Conservation (phyloP, 2,797 vertebrate genomes). For the Loris lydekkerianus region DNA sequence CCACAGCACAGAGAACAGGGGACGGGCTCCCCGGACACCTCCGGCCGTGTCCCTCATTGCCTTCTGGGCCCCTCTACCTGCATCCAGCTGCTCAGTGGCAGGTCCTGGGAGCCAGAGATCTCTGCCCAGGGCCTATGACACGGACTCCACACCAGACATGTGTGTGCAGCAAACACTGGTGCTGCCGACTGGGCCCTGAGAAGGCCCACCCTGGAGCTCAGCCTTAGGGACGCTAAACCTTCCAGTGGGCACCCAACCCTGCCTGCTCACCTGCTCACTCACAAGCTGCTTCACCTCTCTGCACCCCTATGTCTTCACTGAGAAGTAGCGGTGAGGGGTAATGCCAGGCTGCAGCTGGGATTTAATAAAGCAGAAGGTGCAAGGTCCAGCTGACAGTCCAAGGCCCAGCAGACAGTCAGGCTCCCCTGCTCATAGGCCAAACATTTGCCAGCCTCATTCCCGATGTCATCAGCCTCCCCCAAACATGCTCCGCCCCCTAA, state of each 20-base stretch:
- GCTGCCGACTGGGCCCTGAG: too few species aligned
- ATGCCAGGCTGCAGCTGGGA: accelerated
- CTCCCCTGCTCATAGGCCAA: too few species aligned
- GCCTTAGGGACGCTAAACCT: too few species aligned
- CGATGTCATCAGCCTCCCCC: too few species aligned
- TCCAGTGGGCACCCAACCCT: too few species aligned
- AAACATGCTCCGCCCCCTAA: too few species aligned
- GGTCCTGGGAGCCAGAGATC: accelerated
- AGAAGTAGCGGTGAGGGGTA: accelerated
- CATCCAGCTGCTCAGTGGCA: accelerated
- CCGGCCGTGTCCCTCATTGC: too few species aligned
- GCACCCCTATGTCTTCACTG: accelerated
- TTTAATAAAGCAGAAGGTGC: too few species aligned
- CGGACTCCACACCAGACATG: accelerated
- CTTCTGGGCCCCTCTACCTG: background rate
- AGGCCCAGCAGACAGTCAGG: accelerated
- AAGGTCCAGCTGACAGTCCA: accelerated
- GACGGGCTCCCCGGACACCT: accelerated
- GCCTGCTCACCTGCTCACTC: too few species aligned
- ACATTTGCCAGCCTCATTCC: too few species aligned
- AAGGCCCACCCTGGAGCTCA: too few species aligned
- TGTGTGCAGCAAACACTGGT: accelerated
- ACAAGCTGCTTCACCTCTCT: too few species aligned
- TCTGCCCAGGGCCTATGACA: accelerated
- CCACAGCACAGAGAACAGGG: background rate